Conservation (phyloP, 2,113 vertebrate genomes). For the Rhadina sibilatrix region DNA sequence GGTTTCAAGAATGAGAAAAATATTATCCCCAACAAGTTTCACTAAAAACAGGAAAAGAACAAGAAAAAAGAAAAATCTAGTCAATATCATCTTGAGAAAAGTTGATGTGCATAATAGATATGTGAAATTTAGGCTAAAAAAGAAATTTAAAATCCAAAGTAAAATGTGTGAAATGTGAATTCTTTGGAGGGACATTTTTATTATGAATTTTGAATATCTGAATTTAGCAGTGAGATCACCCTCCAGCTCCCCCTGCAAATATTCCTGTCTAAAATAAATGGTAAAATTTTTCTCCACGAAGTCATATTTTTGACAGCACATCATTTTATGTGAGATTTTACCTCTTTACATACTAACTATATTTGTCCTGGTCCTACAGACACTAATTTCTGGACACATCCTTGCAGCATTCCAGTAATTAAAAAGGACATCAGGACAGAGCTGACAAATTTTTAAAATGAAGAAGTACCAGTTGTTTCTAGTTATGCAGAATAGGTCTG, state of each 20-base stretch:
- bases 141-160: neutral
- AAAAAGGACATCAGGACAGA: neutral
- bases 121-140: neutral
- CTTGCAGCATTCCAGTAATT: neutral
- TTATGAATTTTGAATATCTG: neutral
- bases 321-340: neutral
- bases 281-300: neutral
- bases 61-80: neutral
- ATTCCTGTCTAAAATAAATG: neutral
- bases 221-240: neutral
- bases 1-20: neutral
- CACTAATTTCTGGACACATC: neutral
- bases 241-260: rapidly evolving
- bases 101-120: neutral
- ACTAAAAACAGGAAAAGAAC: neutral
- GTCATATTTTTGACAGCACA: neutral
- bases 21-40: neutral
- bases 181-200: neutral
- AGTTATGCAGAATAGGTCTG: neutral
- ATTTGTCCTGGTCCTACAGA: neutral
- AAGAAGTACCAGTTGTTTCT: neutral
- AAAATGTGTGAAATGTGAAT: neutral
- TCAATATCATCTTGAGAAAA: neutral
- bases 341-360: neutral
- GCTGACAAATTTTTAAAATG: neutral